Percentiles rank a stretch among this genome's conserved stretches.
Evolutionary conservation across 2,888 invertebrate species (phyloP).

Genomic region (Hypselothyrea guttata): DNA sequence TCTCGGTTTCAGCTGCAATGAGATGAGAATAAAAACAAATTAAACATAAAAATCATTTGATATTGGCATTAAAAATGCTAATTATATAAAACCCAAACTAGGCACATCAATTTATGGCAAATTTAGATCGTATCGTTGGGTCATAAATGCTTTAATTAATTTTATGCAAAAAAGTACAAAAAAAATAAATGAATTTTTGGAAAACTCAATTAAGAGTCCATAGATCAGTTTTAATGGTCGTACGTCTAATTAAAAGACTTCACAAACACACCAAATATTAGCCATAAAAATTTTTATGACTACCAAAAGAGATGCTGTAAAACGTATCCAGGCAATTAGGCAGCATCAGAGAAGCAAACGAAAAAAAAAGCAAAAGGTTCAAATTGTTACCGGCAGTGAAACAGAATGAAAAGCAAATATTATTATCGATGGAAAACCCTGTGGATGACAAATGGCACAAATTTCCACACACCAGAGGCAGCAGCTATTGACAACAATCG

Average conservation of each 20-base stretch:
- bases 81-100: neutral
- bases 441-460: slow-evolving; percentile 34
- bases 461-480: slow-evolving; percentile 9
- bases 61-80: slow-evolving; percentile 9
- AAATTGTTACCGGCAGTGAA: neutral
- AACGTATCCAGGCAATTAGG: slow-evolving; percentile 64
- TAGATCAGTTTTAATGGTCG: slow-evolving; percentile 60
- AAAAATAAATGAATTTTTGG: neutral
- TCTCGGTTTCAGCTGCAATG: slow-evolving; percentile 40
- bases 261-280: slow-evolving; percentile 35
- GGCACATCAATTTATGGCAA: slow-evolving; percentile 12
- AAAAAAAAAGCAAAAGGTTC: slow-evolving; percentile 1
- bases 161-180: slow-evolving; percentile 7
- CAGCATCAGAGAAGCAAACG: slow-evolving; percentile 25
- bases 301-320: slow-evolving; percentile 35
- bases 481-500: slow-evolving; percentile 38
- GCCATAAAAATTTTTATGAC: slow-evolving; percentile 60
- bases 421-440: slow-evolving; percentile 45
- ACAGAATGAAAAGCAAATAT: slow-evolving; percentile 64
- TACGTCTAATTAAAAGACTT: slow-evolving; percentile 62
- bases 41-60: slow-evolving; percentile 4
- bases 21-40: slow-evolving; percentile 21
- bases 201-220: slow-evolving; percentile 49
- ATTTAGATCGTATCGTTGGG: slow-evolving; percentile 17
- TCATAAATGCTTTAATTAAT: slow-evolving; percentile 45